A percentile compares a stretch with the other conserved stretches of the same genome.
phyloP scores from a whole-genome alignment of 2,888 invertebrate genomes.

The Phengaris alcon region DNA sequence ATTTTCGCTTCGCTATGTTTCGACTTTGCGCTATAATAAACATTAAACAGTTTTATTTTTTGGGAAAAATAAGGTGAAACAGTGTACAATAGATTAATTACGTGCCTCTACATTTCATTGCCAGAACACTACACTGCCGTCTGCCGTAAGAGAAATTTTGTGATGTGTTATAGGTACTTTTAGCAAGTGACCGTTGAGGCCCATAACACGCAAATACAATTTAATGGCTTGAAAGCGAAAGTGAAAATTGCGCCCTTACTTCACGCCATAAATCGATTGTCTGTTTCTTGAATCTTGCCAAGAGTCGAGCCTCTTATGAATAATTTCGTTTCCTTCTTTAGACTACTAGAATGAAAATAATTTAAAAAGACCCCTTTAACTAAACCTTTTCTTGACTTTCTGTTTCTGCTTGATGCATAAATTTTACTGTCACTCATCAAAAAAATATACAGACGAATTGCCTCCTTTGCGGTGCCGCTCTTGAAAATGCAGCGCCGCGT shows the following conservation, averaged over 20 bases:
- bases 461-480: no score
- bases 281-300: background rate
- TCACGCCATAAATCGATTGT: conserved; percentile 5
- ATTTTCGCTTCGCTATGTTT: no score
- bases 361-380: background rate
- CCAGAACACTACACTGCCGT: background rate
- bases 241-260: conserved; percentile 8
- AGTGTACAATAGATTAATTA: no score
- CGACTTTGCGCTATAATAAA: no score
- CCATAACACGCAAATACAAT: conserved; percentile 3
- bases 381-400: background rate
- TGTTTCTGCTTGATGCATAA: background rate
- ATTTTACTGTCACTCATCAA: no score
- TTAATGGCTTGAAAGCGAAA: background rate
- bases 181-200: background rate
- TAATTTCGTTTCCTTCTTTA: background rate
- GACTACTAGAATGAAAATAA: background rate
- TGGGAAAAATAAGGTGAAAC: no score
- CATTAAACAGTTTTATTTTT: no score
- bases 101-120: no score
- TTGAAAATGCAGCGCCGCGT: no score
- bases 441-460: no score
- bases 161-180: background rate
- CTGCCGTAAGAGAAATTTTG: background rate
- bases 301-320: background rate